Evolutionary conservation across 2,113 vertebrate species (phyloP).

Genomic region (Sphyrna mokarran): DNA sequence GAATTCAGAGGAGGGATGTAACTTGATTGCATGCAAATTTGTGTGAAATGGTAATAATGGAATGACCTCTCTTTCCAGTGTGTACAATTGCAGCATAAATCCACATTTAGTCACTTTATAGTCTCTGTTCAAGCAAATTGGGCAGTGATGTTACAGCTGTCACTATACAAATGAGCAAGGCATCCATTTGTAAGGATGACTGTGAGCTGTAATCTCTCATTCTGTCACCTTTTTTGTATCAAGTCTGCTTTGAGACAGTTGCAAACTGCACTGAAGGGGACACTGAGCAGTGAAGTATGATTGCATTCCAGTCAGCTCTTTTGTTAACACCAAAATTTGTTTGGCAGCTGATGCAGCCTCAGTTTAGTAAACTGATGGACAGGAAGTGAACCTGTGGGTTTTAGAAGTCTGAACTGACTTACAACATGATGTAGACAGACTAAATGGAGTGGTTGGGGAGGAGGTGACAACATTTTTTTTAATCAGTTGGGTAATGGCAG

Average conservation of each 20-base stretch:
- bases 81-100: background rate
- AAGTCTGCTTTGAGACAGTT: background rate
- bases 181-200: no score
- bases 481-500: background rate
- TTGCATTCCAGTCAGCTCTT: background rate
- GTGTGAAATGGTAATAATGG: background rate
- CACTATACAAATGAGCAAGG: no score
- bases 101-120: no score
- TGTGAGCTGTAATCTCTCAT: no score
- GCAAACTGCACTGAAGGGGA: background rate
- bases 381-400: background rate
- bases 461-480: background rate
- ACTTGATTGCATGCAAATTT: background rate
- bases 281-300: no score
- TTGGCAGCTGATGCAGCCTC: background rate
- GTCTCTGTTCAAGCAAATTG: no score
- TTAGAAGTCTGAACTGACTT: background rate
- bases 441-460: background rate
- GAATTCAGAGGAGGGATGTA: background rate
- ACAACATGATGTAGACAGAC: background rate
- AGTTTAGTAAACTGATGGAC: background rate
- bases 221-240: background rate
- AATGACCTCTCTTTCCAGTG: background rate
- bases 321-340: background rate
- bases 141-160: no score